Conservation (phyloP, 2,797 vertebrate species). For the Anguilla obscura region DNA sequence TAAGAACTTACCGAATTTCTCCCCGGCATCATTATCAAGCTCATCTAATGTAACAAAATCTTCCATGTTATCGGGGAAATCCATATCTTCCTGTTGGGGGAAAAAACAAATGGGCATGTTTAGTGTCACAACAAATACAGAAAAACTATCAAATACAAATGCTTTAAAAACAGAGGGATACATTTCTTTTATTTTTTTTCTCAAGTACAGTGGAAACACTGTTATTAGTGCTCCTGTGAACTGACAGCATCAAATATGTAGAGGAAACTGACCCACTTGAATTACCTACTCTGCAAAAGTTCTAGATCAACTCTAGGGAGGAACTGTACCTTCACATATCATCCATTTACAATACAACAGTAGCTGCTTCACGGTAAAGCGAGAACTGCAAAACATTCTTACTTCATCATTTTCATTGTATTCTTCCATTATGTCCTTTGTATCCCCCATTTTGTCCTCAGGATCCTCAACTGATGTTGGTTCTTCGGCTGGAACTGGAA, state of each 20-base stretch:
- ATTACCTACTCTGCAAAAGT: neutral
- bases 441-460: neutral
- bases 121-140: neutral
- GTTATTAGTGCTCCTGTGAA: neutral
- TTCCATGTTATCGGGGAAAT: conserved; percentile 57
- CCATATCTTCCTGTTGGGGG: conserved; percentile 42
- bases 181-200: neutral
- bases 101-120: neutral
- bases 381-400: neutral
- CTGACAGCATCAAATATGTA: neutral
- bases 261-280: neutral
- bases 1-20: conserved; percentile 21
- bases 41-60: conserved; percentile 60
- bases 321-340: neutral
- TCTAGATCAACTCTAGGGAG: neutral
- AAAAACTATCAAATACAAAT: neutral
- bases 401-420: neutral
- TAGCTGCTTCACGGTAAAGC: neutral
- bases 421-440: neutral
- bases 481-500: neutral
- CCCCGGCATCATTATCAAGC: conserved; percentile 46
- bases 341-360: neutral
- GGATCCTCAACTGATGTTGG: neutral
- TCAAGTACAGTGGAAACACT: neutral
- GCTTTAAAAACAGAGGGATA: neutral